A percentile compares a stretch with the other conserved stretches of the same genome.
phyloP scores from a whole-genome alignment of 2,113 vertebrate genomes.

The Tetraodon nigroviridis region DNA sequence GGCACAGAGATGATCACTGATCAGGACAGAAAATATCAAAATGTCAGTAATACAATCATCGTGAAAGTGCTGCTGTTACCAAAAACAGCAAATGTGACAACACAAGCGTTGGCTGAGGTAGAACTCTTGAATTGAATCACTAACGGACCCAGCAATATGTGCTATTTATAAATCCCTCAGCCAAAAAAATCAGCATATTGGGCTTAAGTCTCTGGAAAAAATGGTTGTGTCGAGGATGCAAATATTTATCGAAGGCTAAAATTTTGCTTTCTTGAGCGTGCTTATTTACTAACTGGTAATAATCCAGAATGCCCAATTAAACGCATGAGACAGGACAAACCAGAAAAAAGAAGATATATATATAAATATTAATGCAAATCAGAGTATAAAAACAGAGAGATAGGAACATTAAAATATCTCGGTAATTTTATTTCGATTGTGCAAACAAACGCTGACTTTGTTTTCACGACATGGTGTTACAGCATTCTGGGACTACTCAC shows the following conservation, averaged over 20 bases:
- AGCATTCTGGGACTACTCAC: conserved; percentile 9
- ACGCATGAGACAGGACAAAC: too few species aligned
- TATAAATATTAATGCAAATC: neutral
- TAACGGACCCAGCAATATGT: conserved; percentile 7
- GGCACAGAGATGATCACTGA: conserved; percentile 25
- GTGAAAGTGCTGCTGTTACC: neutral
- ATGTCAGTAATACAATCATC: conserved; percentile 13
- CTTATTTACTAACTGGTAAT: too few species aligned
- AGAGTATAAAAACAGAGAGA: neutral
- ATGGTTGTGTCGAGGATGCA: too few species aligned
- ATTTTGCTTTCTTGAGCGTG: too few species aligned
- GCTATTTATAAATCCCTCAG: conserved; percentile 30
- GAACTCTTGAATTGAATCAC: neutral
- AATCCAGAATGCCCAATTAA: too few species aligned
- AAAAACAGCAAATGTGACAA: neutral
- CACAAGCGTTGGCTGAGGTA: neutral
- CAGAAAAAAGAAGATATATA: too few species aligned
- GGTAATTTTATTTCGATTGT: conserved; percentile 7
- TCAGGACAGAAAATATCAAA: neutral
- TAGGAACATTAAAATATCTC: neutral
- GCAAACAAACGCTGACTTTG: conserved; percentile 4
- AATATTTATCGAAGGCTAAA: too few species aligned
- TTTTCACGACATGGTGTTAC: conserved; percentile 13
- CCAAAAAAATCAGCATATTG: conserved; percentile 20
- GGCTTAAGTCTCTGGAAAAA: neutral